phyloP scores from a whole-genome alignment of 2,888 invertebrate genomes.

The Oscheius myriophilus region DNA sequence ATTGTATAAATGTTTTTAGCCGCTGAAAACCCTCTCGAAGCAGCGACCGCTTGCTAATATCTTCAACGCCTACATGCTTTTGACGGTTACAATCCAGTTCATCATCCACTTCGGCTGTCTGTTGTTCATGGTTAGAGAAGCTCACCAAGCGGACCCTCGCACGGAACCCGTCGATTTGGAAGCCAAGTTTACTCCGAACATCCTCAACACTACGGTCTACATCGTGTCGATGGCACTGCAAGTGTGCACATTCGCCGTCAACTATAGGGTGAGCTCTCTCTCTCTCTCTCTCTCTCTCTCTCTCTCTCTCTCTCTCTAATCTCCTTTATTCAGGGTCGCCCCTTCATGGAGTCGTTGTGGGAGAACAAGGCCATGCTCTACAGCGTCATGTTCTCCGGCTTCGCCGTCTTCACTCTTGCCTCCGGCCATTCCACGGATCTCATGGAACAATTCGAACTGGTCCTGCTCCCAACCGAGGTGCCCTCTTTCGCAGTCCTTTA shows the following conservation, averaged over 20 bases:
- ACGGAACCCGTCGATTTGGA: slow-evolving; percentile 65
- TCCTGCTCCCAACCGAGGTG: slow-evolving; percentile 89
- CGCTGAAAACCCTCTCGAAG: slow-evolving; percentile 88
- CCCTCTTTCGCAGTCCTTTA: neutral
- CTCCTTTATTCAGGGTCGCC: slow-evolving; percentile 83
- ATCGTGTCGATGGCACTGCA: slow-evolving; percentile 96
- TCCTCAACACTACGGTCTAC: slow-evolving; percentile 97
- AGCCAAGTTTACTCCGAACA: slow-evolving; percentile 83
- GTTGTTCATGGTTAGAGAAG: slow-evolving; percentile 82
- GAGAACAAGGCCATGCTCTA: slow-evolving; percentile 92
- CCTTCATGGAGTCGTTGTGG: slow-evolving; percentile 94
- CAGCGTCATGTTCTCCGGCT: slow-evolving; percentile 85
- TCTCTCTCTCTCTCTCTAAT: neutral
- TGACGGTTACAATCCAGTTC: slow-evolving; percentile 93
- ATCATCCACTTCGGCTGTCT: slow-evolving; percentile 91
- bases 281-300: neutral
- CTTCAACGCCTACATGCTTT: slow-evolving; percentile 94
- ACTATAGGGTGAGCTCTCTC: slow-evolving; percentile 84
- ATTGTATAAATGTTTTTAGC: slow-evolving; percentile 74
- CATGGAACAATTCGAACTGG: slow-evolving; percentile 90
- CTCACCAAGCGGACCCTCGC: slow-evolving; percentile 69
- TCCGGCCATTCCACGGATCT: slow-evolving; percentile 81
- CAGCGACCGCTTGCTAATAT: slow-evolving; percentile 96
- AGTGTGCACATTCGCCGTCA: slow-evolving; percentile 97
- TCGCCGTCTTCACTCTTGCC: slow-evolving; percentile 84